phyloP scores from a whole-genome alignment of 2,888 invertebrate species.

The Aphidoletes aphidimyza region DNA sequence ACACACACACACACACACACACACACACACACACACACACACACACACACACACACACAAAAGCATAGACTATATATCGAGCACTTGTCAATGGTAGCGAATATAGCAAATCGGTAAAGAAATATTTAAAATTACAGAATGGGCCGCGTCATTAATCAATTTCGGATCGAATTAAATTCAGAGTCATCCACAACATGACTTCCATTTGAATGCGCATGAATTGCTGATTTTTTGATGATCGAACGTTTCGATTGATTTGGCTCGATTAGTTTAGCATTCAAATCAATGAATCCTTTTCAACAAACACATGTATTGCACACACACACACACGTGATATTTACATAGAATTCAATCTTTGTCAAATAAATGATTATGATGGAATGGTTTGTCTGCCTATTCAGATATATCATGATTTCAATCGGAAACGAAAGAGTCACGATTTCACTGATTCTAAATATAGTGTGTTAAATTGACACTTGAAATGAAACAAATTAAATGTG shows the following conservation, averaged over 20 bases:
- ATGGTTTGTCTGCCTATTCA: background rate
- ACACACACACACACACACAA: background rate
- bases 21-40: too few species aligned
- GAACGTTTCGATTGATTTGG: background rate
- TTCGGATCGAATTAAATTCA: conserved; percentile 22
- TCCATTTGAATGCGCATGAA: background rate
- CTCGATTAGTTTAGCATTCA: background rate
- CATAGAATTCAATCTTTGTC: conserved; percentile 8
- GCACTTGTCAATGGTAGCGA: background rate
- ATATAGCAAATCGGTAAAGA: conserved; percentile 4
- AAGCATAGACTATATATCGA: background rate
- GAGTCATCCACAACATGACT: too few species aligned
- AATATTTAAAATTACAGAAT: background rate
- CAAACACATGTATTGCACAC: too few species aligned
- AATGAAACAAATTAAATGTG: too few species aligned
- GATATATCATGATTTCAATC: background rate
- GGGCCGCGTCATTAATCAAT: conserved; percentile 47
- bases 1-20: too few species aligned
- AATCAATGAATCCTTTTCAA: background rate
- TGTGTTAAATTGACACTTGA: too few species aligned
- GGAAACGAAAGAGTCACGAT: too few species aligned
- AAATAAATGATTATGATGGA: conserved; percentile 27
- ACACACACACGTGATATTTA: too few species aligned
- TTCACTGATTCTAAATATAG: too few species aligned
- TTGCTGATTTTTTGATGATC: background rate